Evolutionary conservation across 2,888 invertebrate genomes (phyloP).

Genomic region (Nemurella pictetii): DNA sequence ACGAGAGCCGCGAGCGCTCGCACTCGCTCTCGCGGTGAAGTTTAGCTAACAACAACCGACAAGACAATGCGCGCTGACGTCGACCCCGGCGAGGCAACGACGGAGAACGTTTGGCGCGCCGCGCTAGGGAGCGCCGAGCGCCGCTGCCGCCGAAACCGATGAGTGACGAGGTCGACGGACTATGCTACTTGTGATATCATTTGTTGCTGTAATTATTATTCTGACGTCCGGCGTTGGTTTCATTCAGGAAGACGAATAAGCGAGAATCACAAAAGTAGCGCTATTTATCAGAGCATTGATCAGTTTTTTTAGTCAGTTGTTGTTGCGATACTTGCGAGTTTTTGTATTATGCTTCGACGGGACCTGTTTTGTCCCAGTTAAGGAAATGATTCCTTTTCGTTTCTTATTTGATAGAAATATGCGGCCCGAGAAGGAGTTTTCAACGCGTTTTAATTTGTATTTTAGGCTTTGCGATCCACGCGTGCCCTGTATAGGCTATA

Average conservation of each 20-base stretch:
- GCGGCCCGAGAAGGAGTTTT: neutral
- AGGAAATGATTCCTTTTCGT: neutral
- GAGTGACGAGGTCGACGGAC: neutral
- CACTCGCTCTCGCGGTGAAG: conserved; percentile 74
- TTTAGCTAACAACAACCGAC: conserved; percentile 19
- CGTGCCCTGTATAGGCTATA: neutral
- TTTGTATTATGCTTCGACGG: neutral
- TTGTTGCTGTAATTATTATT: neutral
- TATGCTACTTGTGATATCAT: neutral
- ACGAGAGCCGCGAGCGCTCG: conserved; percentile 63
- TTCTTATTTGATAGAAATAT: neutral
- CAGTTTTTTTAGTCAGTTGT: neutral
- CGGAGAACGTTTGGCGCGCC: neutral
- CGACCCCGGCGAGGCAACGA: neutral
- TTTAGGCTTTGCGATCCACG: neutral
- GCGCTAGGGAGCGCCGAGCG: neutral
- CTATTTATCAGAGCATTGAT: neutral
- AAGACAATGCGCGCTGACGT: neutral
- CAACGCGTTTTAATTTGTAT: neutral
- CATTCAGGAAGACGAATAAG: neutral
- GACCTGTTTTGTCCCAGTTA: neutral
- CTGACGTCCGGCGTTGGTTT: neutral
- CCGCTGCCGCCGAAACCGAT: neutral
- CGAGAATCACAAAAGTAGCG: neutral
- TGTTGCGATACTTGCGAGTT: neutral